Evolutionary conservation across 2,888 invertebrate genomes (phyloP), one percentile per base, ranked within the genome.

Genomic region (Anarsia innoxiella): DNA sequence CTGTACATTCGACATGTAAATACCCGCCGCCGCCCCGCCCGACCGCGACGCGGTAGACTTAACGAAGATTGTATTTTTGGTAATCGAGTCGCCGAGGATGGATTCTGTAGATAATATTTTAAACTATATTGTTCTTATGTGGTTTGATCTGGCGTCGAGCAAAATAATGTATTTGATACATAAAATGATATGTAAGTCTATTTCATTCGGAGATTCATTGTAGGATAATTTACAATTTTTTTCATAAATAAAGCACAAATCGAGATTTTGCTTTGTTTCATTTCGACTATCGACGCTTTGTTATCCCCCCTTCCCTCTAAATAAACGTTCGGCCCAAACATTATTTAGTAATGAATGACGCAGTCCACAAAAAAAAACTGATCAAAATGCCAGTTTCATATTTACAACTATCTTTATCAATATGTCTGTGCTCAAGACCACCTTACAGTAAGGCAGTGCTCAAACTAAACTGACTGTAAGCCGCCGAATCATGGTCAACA

Each of bases 221-320:
- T 88, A 88, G 88, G 85, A 86, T 88, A 88, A 87, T 88, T 88
- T 88, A 87, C 87, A 83, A 87, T 87, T 88, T 88, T 88, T 88
- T 88, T 88, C 87, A 87, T 88, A 86, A 87, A 87, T 87, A 87
- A 87, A 87, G 87, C 86, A 86, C 87, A 87, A 87, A 87, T 85
- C 68, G 79, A 82, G 80, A 71, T 75, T 68, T 60, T 66, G 65
- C 53, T 51, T 68, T 46, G 72, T 75, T 80, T 82, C 59, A 72
- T 76, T 78, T 70, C 34, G 12, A 39, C 43, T 9, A 3, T 19
- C 6, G 4, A 19, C 19, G n/a, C n/a, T n/a, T n/a, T n/a, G n/a
- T n/a, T n/a, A n/a, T n/a, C n/a, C n/a, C n/a, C n/a, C n/a, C n/a
- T n/a, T n/a, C n/a, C n/a, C n/a, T n/a, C n/a, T n/a, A n/a, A n/a